Base-by-base conservation (phyloP, 1,140 invertebrate genomes). In the Nilaparvata lugens region DNA sequence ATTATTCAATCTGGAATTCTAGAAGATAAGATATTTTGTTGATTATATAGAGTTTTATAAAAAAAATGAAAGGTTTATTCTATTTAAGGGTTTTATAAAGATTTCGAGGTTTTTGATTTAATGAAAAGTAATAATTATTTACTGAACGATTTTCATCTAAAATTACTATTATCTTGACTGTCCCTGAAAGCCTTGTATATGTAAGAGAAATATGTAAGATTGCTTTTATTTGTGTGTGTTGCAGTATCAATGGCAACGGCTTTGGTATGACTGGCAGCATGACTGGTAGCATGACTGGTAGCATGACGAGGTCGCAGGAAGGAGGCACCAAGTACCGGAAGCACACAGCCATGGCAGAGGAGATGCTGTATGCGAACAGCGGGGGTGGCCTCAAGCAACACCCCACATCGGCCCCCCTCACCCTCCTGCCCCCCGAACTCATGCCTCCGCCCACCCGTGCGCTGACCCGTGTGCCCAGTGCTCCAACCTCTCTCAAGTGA, bases 381-480 rank as follows among this genome's bases (percentile, higher is more conserved):
- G 52, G 23, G 7, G 7, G 25, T 7, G 7, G 25, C 54, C 16
- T 3, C 42, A n/a, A 45, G 9, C 45, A 56, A 3, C 16, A 43
- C 19, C 38, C 19, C 19, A 4, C 11, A 1, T 21, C 40, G 38
- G 23, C 43, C 18, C 19, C 45, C 19, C 11, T 2, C 25, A 16
- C 52, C 1, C 40, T 40, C 14, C 52, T 54, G 14, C 54, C 58
- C 3, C 58, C 57, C 35, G 63, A 64, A 14, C 61, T 51, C 31
- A 62, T 62, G 60, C 60, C 60, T 0, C 48, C 62, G 9, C 62
- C 59, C 18, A 7, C 52, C 52, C 24, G 55, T 24, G 79, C 83
- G n/a, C 71, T 86, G n/a, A 78, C 79, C 16, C 75, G 84, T 61
- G 83, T 87, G 21, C 84, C 85, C 18, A 86, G 83, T 70, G 83